Base-by-base conservation (phyloP, 1,140 invertebrate genomes). In the Pseudoatta argentina region DNA sequence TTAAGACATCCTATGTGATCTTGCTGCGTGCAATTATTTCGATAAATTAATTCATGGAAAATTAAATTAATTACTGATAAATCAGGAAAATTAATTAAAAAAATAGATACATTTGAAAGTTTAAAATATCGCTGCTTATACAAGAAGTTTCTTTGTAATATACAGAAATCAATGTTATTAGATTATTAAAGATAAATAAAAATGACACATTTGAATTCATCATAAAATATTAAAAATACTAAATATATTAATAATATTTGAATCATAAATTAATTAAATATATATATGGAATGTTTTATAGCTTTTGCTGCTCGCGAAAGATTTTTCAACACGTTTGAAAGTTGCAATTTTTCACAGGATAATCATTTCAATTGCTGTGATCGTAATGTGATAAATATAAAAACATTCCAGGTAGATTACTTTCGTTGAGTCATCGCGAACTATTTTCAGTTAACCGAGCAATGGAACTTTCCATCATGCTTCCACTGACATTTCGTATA, bases 361-460 rank as follows among this genome's bases (percentile, higher is more conserved):
- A 21, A 61, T 14, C 48, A 61, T 67, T 10, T 16, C 24, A 57
- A 24, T 24, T n/a, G 27, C 3, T 61, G n/a, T 24, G 18, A 77
- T 64, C 57, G 44, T 78, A 53, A 53, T 51, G 12, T 12, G 6
- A 24, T 53, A 78, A 77, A 30, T 1, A 5, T 6, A 30, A 64
- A 59, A 27, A 66, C n/a, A 44, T 63, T 75, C 27, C 12, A n/a
- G 16, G n/a, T 71, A 44, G 66, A 88, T 53, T 53, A 51, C 69
- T 82, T 88, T 57, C 16, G n/a, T 39, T 34, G 57, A 48, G 59
- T 71, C 53, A 18, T 53, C 34, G 27, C 16, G 21, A 78, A 72
- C 55, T 72, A 77, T 67, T 78, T 39, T 51, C 21, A 69, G 30
- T 85, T 72, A 88, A 77, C 87, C 64, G 18, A 48, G 10, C 34